Conservation (phyloP, 2,113 vertebrate genomes). For the Lepisosteus oculatus region DNA sequence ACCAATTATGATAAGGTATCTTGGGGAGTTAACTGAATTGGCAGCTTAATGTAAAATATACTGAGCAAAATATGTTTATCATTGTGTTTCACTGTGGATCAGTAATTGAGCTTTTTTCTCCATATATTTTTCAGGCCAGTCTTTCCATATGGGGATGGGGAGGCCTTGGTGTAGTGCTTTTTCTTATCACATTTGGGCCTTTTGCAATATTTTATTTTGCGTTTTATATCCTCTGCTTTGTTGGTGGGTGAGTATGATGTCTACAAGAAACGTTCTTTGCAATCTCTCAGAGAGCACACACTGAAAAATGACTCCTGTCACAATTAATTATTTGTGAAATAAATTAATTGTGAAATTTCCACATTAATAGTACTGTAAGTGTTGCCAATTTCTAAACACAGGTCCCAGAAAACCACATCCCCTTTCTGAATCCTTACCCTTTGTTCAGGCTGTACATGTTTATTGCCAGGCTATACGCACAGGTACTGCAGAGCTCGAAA, state of each 20-base stretch:
- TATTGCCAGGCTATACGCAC: too few relatives aligned
- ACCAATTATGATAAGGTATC: background rate
- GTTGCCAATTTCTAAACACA: too few relatives aligned
- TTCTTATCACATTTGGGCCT: conserved; percentile 94
- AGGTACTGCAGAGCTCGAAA: too few relatives aligned
- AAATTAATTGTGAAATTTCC: too few relatives aligned
- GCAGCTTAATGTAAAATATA: background rate
- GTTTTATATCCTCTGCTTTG: conserved; percentile 96
- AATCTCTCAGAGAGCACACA: background rate
- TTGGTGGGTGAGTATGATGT: conserved; percentile 86
- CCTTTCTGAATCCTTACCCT: too few relatives aligned
- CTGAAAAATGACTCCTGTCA: background rate
- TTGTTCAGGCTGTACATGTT: too few relatives aligned
- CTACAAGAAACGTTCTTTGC: too few relatives aligned
- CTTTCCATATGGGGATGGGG: conserved; percentile 98
- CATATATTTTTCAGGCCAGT: conserved; percentile 79
- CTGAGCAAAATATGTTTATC: background rate
- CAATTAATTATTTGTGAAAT: background rate
- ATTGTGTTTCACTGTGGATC: conserved; percentile 9
- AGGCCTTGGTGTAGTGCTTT: conserved; percentile 90
- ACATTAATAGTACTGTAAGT: too few relatives aligned
- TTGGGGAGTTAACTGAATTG: background rate
- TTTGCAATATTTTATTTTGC: conserved; percentile 97
- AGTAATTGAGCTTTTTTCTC: conserved; percentile 40
- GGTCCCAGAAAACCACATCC: too few relatives aligned